phyloP scores from a whole-genome alignment of 1,140 invertebrate genomes.

The Mycetomoellerius zeteki region DNA sequence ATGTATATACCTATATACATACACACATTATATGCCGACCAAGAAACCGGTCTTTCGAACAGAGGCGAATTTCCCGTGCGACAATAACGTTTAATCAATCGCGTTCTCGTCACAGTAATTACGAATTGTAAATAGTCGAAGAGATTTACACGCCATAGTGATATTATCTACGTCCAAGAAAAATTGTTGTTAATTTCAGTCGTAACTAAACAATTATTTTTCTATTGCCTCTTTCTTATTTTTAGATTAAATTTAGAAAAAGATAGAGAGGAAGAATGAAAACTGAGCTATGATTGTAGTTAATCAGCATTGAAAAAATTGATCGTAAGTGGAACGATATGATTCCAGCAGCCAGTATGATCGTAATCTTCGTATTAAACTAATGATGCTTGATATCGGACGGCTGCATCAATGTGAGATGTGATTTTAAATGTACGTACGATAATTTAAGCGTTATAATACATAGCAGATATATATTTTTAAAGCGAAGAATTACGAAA shows the following conservation, averaged over 20 bases:
- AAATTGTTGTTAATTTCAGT: slow-evolving; percentile 24
- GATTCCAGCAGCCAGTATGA: slow-evolving; percentile 25
- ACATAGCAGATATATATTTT: slow-evolving; percentile 53
- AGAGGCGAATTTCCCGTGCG: slow-evolving; percentile 26
- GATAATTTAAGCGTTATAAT: slow-evolving; percentile 19
- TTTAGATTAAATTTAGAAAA: not conserved
- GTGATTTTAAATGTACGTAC: slow-evolving; percentile 46
- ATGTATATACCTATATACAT: too few relatives aligned
- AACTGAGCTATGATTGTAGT: not conserved
- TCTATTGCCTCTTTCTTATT: not conserved
- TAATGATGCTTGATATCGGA: slow-evolving; percentile 8
- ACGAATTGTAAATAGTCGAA: slow-evolving; percentile 61
- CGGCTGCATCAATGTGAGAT: slow-evolving; percentile 12
- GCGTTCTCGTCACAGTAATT: slow-evolving; percentile 10
- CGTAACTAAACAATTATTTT: not conserved
- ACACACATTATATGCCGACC: not conserved
- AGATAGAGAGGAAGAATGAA: not conserved
- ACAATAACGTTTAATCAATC: slow-evolving; percentile 59
- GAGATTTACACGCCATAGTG: slow-evolving; percentile 14
- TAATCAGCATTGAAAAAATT: slow-evolving; percentile 13
- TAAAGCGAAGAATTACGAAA: slow-evolving; percentile 15
- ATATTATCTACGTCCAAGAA: not conserved
- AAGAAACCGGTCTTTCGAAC: slow-evolving; percentile 32
- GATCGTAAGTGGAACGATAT: not conserved
- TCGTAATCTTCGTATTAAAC: slow-evolving; percentile 45